These are phyloP conservation scores for Metaphire vulgaris DNA, from an alignment of 1,140 invertebrate species.

Conservation along the genomic window DNA sequence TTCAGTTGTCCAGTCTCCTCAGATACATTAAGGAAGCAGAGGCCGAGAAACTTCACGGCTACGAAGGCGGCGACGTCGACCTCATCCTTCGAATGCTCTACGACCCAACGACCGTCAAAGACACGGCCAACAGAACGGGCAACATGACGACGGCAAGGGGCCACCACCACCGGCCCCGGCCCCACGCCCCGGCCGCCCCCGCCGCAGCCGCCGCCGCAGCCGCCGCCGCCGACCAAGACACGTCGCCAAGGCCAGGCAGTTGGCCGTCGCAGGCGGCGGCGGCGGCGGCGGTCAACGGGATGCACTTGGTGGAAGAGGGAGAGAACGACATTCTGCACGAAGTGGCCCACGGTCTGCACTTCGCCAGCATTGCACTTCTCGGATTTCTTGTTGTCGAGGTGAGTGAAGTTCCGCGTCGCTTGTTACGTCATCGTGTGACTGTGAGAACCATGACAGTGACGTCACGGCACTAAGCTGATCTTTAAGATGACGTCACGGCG, in stretches of 20 bases:
- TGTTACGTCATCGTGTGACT: too few species aligned
- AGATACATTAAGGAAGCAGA: slow-evolving; percentile 15
- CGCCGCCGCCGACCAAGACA: too few species aligned
- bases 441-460: too few species aligned
- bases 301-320: not conserved
- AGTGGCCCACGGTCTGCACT: slow-evolving; percentile 30
- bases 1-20: slow-evolving; percentile 18
- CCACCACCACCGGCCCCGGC: not conserved
- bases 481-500: too few species aligned
- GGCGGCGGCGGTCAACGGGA: not conserved
- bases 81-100: slow-evolving; percentile 17
- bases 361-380: slow-evolving; percentile 29
- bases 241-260: not conserved
- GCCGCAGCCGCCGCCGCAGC: too few species aligned
- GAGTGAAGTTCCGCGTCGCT: not conserved
- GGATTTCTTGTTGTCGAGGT: slow-evolving; percentile 31
- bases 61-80: slow-evolving; percentile 23
- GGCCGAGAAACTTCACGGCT: slow-evolving; percentile 15
- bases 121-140: not conserved
- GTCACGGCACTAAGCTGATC: too few species aligned
- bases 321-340: slow-evolving; percentile 27
- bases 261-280: too few species aligned
- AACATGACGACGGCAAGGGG: not conserved
- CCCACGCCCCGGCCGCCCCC: too few species aligned
- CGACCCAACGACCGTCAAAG: not conserved